Evolutionary conservation across 2,797 vertebrate species (phyloP).

Genomic region (Xenentodon cancila): DNA sequence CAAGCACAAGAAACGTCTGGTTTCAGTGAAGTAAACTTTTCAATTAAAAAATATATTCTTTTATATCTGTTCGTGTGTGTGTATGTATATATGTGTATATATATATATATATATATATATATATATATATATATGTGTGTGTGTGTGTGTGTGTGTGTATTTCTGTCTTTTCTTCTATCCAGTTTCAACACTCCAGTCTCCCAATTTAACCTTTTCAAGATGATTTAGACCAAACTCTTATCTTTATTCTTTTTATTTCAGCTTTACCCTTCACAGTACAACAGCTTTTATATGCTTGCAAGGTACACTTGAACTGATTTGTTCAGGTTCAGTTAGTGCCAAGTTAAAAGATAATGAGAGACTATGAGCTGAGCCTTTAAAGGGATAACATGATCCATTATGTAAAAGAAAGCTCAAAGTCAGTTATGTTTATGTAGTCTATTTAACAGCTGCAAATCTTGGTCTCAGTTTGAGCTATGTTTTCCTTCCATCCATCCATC

Average conservation of each 20-base stretch:
- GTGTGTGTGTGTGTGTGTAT: too few relatives aligned
- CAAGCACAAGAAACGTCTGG: too few relatives aligned
- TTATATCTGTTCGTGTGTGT: too few relatives aligned
- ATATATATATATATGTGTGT: too few relatives aligned
- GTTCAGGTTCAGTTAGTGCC: background rate
- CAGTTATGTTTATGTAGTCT: constrained; percentile 1
- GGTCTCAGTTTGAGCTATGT: constrained; percentile 2
- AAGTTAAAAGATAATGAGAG: constrained; percentile 1
- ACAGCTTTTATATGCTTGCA: background rate
- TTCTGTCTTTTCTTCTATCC: too few relatives aligned
- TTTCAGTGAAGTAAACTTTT: background rate
- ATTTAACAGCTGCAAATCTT: constrained; percentile 2
- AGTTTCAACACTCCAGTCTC: background rate
- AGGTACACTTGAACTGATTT: background rate
- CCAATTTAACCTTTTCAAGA: background rate
- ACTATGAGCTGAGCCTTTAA: background rate
- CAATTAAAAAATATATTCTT: too few relatives aligned
- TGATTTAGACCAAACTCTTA: background rate
- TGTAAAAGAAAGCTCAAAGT: background rate
- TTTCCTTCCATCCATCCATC: background rate
- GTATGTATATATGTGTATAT: too few relatives aligned
- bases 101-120: too few relatives aligned
- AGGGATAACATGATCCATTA: constrained; percentile 4
- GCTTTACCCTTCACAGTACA: constrained; percentile 1
- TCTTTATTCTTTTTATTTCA: background rate